Conservation (phyloP, 1,140 invertebrate genomes). For the Drosophila serrata region DNA sequence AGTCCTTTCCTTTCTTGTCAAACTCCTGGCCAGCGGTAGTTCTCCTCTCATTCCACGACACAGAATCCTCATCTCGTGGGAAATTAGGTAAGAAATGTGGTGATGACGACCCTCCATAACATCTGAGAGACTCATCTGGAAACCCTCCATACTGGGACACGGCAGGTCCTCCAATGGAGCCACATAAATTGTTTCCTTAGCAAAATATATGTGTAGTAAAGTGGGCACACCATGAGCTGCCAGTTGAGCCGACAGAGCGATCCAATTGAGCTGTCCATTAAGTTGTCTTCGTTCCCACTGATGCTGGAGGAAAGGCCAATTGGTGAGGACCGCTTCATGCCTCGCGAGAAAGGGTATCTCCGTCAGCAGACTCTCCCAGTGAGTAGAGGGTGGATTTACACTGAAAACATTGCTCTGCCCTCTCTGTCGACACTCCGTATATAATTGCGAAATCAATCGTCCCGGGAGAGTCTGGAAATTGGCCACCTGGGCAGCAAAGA, state of each 20-base stretch:
- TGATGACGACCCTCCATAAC: conserved; percentile 33
- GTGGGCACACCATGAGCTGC: conserved; percentile 69
- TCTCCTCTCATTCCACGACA: conserved; percentile 71
- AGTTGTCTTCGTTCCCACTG: conserved; percentile 60
- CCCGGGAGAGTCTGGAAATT: conserved; percentile 65
- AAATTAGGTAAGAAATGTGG: conserved; percentile 60
- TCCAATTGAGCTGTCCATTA: conserved; percentile 62
- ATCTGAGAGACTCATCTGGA: conserved; percentile 35
- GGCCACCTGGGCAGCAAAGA: conserved; percentile 54
- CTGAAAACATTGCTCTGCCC: conserved; percentile 1
- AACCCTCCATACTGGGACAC: conserved; percentile 43
- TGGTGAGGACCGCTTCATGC: conserved; percentile 26
- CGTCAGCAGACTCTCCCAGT: conserved; percentile 50
- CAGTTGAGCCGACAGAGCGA: conserved; percentile 63
- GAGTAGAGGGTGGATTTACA: neutral
- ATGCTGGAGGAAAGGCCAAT: conserved; percentile 66
- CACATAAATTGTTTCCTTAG: conserved; percentile 68
- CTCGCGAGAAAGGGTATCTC: conserved; percentile 59
- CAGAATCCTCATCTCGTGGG: conserved; percentile 61
- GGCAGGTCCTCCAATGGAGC: conserved; percentile 54
- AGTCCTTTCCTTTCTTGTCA: neutral
- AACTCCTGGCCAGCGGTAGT: conserved; percentile 37
- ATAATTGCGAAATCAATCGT: conserved; percentile 51
- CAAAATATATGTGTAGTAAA: conserved; percentile 73
- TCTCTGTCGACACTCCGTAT: conserved; percentile 53